Conservation (phyloP, 2,797 vertebrate genomes). For the Craterocephalus amniculus region DNA sequence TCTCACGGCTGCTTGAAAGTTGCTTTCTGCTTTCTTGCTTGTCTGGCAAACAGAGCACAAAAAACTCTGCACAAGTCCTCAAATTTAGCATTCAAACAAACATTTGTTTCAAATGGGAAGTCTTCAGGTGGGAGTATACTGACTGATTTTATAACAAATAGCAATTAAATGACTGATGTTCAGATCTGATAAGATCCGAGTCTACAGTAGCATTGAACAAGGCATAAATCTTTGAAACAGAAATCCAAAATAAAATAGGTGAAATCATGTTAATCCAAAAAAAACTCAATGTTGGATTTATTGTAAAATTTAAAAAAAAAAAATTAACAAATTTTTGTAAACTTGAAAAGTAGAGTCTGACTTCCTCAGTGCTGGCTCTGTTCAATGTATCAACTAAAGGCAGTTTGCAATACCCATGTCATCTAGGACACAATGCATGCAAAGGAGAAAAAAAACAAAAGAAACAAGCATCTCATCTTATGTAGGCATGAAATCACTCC, state of each 20-base stretch:
- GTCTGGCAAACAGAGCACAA: constrained; percentile 33
- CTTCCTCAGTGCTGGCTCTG: constrained; percentile 48
- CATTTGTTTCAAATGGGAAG: constrained; percentile 2
- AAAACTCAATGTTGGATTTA: not conserved
- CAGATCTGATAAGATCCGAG: constrained; percentile 42
- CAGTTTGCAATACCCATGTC: constrained; percentile 62
- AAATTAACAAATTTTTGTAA: constrained; percentile 31
- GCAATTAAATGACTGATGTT: constrained; percentile 32
- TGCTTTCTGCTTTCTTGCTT: constrained; percentile 37
- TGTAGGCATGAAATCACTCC: constrained; percentile 72
- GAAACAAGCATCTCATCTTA: constrained; percentile 35
- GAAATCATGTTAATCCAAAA: constrained; percentile 26
- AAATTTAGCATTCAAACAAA: constrained; percentile 27
- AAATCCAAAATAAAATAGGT: constrained; percentile 28
- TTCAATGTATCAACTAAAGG: constrained; percentile 57
- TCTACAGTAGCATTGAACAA: constrained; percentile 36
- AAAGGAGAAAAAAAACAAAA: constrained; percentile 15
- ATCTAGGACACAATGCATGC: constrained; percentile 70
- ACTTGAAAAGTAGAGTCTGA: constrained; percentile 50
- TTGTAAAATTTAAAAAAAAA: constrained; percentile 29
- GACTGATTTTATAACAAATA: constrained; percentile 15
- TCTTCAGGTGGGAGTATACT: constrained; percentile 1
- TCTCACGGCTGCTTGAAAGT: constrained; percentile 39
- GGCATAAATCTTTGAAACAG: constrained; percentile 45
- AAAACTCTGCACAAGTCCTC: constrained; percentile 2